A percentile compares a stretch with the other conserved stretches of the same genome.
These are phyloP conservation scores for Sisor rabdophorus DNA, from an alignment of 2,113 vertebrate genomes.

Conservation along the genomic window DNA sequence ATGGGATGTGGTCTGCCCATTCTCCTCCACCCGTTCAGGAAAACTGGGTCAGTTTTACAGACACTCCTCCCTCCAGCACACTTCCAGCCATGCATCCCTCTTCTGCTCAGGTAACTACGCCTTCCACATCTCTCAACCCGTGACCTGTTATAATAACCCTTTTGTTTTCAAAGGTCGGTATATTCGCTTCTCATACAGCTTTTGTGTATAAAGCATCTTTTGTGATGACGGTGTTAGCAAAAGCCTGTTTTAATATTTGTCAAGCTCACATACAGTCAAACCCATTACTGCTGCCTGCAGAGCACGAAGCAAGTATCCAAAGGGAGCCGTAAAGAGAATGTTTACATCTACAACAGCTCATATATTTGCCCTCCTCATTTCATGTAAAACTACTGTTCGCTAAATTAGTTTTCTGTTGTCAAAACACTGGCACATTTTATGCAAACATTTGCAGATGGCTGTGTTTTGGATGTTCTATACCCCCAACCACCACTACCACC, in stretches of 20 bases:
- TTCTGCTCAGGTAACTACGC: slow-evolving; percentile 84
- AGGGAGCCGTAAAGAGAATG: slow-evolving; percentile 29
- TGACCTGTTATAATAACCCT: slow-evolving; percentile 11
- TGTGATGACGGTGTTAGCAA: slow-evolving; percentile 9
- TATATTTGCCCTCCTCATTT: slow-evolving; percentile 9
- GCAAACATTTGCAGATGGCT: not conserved
- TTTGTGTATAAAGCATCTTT: slow-evolving; percentile 15
- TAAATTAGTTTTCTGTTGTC: slow-evolving; percentile 6
- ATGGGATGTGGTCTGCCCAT: slow-evolving; percentile 88
- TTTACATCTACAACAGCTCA: slow-evolving; percentile 23
- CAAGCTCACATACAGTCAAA: not conserved
- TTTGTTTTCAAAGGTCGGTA: not conserved
- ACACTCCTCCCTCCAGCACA: slow-evolving; percentile 94
- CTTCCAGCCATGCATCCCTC: slow-evolving; percentile 93
- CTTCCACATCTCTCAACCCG: slow-evolving; percentile 9
- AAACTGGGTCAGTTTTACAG: slow-evolving; percentile 99
- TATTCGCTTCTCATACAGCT: not conserved
- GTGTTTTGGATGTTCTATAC: not conserved
- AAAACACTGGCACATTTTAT: too few relatives aligned
- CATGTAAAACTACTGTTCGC: slow-evolving; percentile 1
- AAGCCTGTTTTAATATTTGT: slow-evolving; percentile 36
- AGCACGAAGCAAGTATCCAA: slow-evolving; percentile 27
- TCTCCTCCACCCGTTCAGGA: slow-evolving; percentile 94
- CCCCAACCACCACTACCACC: too few relatives aligned
- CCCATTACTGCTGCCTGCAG: slow-evolving; percentile 3